Evolutionary conservation across 2,888 invertebrate species (phyloP).

Genomic region (Caenorhabditis panamensis): DNA sequence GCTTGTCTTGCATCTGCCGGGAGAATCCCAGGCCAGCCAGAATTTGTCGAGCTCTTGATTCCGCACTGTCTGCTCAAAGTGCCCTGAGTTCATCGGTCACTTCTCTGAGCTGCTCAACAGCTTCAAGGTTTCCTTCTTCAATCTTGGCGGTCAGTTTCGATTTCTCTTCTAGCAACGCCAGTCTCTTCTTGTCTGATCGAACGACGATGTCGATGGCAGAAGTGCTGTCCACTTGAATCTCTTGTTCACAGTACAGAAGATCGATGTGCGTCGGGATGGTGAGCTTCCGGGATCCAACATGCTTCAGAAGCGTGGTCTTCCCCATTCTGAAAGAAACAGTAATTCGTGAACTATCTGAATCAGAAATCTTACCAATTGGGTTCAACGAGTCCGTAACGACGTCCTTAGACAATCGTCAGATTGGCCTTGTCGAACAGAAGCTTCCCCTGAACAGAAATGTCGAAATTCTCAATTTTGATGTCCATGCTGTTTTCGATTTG

Average conservation of each 20-base stretch:
- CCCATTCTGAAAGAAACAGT: conserved; percentile 87
- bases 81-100: conserved; percentile 90
- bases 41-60: conserved; percentile 95
- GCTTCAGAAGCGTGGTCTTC: conserved; percentile 95
- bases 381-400: conserved; percentile 97
- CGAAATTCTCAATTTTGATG: conserved; percentile 96
- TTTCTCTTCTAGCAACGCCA: conserved; percentile 89
- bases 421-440: conserved; percentile 97
- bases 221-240: conserved; percentile 97
- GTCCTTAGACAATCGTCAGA: conserved; percentile 92
- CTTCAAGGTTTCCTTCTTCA: conserved; percentile 85
- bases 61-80: conserved; percentile 97
- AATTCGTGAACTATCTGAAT: conserved; percentile 9
- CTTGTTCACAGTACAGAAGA: conserved; percentile 95
- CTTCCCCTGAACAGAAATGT: conserved; percentile 96
- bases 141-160: conserved; percentile 88
- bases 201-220: conserved; percentile 94
- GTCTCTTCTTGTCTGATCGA: conserved; percentile 93
- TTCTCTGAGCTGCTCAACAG: conserved; percentile 90
- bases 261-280: conserved; percentile 96
- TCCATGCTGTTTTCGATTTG: conserved; percentile 93
- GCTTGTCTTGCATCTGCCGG: conserved; percentile 88
- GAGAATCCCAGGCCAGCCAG: conserved; percentile 95
- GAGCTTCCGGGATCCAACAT: conserved; percentile 92
- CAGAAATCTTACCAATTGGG: conserved; percentile 89